Percentiles rank a stretch among this genome's conserved stretches.
Conservation (phyloP, 2,888 invertebrate species). For the Lypha dubia region DNA sequence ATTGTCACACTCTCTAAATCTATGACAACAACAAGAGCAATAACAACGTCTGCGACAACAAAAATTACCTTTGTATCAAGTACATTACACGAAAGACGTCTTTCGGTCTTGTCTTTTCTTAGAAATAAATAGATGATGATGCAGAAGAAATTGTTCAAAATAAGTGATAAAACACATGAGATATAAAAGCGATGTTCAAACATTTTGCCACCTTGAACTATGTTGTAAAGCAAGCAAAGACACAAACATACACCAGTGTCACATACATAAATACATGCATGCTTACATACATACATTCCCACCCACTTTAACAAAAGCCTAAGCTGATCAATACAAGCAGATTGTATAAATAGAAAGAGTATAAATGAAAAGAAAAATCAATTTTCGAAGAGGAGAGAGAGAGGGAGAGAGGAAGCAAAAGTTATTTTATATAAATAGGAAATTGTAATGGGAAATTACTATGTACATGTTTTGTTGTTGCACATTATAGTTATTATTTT, state of each 20-base stretch:
- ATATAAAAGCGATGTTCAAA: conserved; percentile 59
- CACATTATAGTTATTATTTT: conserved; percentile 32
- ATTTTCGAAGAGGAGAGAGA: background rate
- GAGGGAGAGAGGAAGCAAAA: conserved; percentile 9
- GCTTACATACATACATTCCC: too few relatives aligned
- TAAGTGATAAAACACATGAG: conserved; percentile 60
- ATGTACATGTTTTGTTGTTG: conserved; percentile 60
- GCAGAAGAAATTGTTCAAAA: conserved; percentile 59
- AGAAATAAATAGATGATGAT: conserved; percentile 48
- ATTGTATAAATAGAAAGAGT: conserved; percentile 9
- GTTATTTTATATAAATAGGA: conserved; percentile 61
- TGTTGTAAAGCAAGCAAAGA: conserved; percentile 8
- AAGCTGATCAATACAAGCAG: conserved; percentile 43
- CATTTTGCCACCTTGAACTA: conserved; percentile 58
- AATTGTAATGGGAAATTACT: conserved; percentile 69
- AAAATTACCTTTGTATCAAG: conserved; percentile 4
- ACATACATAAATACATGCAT: too few relatives aligned
- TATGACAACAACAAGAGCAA: conserved; percentile 42
- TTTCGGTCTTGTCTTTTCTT: conserved; percentile 35
- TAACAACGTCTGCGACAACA: conserved; percentile 17
- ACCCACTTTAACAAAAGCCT: conserved; percentile 1
- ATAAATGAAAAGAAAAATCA: background rate
- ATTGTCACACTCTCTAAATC: conserved; percentile 51
- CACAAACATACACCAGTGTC: background rate
- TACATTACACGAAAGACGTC: conserved; percentile 31